Evolutionary conservation across 2,797 vertebrate species (phyloP), one percentile per base, ranked within the genome.

Genomic region (Trachurus trachurus): DNA sequence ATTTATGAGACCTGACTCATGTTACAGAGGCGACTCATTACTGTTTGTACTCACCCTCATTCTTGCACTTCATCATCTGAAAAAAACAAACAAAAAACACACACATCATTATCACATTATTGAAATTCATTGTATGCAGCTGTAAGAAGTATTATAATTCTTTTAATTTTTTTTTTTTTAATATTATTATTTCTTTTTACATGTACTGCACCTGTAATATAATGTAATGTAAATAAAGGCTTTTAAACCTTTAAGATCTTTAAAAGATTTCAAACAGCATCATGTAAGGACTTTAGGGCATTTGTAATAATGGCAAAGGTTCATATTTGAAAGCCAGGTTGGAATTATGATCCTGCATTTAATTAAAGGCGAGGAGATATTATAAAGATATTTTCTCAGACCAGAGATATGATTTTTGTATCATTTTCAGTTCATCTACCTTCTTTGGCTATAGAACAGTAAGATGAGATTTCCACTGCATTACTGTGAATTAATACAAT

Each of bases 41-140:
- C n/a, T n/a, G n/a, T n/a, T n/a, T 34, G 2, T 2, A 17, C 83
- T 93, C 74, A 96, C 95, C 94, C 37, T 86, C 78, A 0, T 68
- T 34, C 56, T 56, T 53, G 84, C 95, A 96, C 53, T 78, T 82
- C 61, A 17, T 83, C 92, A 96, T 94, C 95, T 96, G 81, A 69
- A 26, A 26, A 26, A 26, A 26, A 26, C 26, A 26, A 26, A 26
- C 26, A 60, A 76, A 50, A 60, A 61, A 65, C 1, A 74, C 17
- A 64, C 16, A 53, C 2, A 56, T 49, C 13, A 53, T 45, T 0
- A 62, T 65, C 13, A 39, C 8, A 13, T 10, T 62, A 15, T 11
- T 10, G 34, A 45, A 64, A 73, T 49, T 40, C 4, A 21, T 44
- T n/a, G 40, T 12, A 11, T 6, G 9, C 21, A 6, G 1, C 53